phyloP scores from a whole-genome alignment of 2,888 invertebrate genomes.

The Hirtodrosophila histrioides region DNA sequence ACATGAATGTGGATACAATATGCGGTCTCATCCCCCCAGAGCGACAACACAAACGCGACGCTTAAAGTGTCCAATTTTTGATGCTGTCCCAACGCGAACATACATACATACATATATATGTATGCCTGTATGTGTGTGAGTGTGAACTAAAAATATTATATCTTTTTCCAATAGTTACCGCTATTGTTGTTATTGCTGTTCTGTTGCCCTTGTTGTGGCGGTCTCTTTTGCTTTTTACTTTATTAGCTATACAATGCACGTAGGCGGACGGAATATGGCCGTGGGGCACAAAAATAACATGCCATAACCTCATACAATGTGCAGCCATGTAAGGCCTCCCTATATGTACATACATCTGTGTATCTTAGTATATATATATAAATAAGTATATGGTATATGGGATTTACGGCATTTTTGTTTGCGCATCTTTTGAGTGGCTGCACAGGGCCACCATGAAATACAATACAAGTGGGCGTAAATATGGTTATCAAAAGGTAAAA shows the following conservation, averaged over 20 bases:
- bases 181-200: conserved; percentile 19
- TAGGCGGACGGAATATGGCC: conserved; percentile 54
- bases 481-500: conserved; percentile 56
- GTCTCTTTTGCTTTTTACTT: conserved; percentile 58
- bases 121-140: not conserved
- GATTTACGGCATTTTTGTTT: conserved; percentile 53
- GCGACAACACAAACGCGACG: conserved; percentile 16
- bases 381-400: conserved; percentile 15
- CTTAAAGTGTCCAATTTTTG: conserved; percentile 58
- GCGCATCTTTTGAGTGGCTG: conserved; percentile 41
- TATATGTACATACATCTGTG: not conserved
- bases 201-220: conserved; percentile 14
- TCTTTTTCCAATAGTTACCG: conserved; percentile 52
- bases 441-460: conserved; percentile 9
- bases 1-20: conserved; percentile 25
- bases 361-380: conserved; percentile 19
- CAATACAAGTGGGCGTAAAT: conserved; percentile 48
- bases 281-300: conserved; percentile 51
- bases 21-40: conserved; percentile 21
- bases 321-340: conserved; percentile 20
- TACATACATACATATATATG: not conserved
- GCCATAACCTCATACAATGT: conserved; percentile 47
- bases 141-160: conserved; percentile 58
- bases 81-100: conserved; percentile 5
- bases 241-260: conserved; percentile 78